Base-by-base conservation (phyloP, 2,797 vertebrate species). In the Paguma larvata region DNA sequence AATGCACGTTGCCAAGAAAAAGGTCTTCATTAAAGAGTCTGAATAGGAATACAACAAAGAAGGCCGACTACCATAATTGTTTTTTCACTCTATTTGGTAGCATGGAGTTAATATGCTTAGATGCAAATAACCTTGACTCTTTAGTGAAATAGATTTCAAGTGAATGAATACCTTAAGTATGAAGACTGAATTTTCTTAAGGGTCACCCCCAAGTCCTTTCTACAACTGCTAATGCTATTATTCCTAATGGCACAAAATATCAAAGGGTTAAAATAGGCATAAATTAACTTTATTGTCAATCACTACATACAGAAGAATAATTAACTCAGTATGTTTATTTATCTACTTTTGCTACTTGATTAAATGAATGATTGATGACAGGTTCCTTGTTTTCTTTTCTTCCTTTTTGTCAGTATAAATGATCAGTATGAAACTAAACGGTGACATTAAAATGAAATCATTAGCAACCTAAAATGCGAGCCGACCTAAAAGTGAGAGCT, bases 331-430 rank as follows among this genome's bases (percentile, higher is more conserved):
- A 98, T 98, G 98, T 99, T 99, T 99, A 99, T 99, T 98, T 99
- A 98, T 98, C 98, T 99, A 97, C 98, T 98, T 99, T 99, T 98
- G 92, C 97, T 98, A 98, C 98, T 98, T 99, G 98, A 99, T 99
- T 99, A 99, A 99, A 99, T 98, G 98, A 99, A 99, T 99, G 99
- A 99, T 75, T 98, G 99, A 98, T 99, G 98, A 98, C 98, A 99
- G 98, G 98, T 98, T 98, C 97, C 98, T 98, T 98, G 98, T 98
- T 99, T 98, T 98, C 98, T 98, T 98, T 98, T 98, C 97, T 97
- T 98, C 94, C 98, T 98, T 98, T 98, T 98, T 98, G 97, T 98
- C 98, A 98, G 97, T 98, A 98, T 97, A 98, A 99, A 98, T 98
- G 97, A 98, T 98, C 98, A 97, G 93, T 98, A 98, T 97, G 97